Conservation (phyloP, 2,797 vertebrate genomes). For the Microctenopoma stevenorrisi region DNA sequence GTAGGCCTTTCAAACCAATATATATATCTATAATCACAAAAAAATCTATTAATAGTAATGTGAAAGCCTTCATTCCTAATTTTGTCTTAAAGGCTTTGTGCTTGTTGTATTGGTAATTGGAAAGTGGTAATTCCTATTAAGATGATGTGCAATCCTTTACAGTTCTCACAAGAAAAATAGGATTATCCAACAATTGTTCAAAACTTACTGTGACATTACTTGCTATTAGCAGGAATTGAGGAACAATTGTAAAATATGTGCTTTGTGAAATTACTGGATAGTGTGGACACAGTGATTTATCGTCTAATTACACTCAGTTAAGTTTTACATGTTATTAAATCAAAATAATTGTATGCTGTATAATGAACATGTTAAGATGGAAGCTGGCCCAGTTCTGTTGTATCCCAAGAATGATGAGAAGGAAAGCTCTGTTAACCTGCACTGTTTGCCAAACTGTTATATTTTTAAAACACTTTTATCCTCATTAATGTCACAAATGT, state of each 20-base stretch:
- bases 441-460: constrained; percentile 26
- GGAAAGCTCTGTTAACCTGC: constrained; percentile 20
- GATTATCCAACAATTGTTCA: constrained; percentile 41
- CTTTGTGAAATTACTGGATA: constrained; percentile 20
- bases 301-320: constrained; percentile 38
- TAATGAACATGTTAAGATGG: constrained; percentile 40
- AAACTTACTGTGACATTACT: constrained; percentile 56
- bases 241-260: constrained; percentile 22
- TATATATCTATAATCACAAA: background rate
- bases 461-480: constrained; percentile 32
- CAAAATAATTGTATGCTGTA: constrained; percentile 33
- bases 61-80: constrained; percentile 10
- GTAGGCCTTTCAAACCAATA: background rate
- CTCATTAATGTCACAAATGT: constrained; percentile 38
- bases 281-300: constrained; percentile 22
- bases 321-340: constrained; percentile 46
- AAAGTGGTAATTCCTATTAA: constrained; percentile 4
- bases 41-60: background rate
- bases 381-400: constrained; percentile 20
- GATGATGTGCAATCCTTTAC: constrained; percentile 19
- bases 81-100: background rate
- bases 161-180: constrained; percentile 33
- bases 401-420: constrained; percentile 8
- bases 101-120: background rate
- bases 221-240: constrained; percentile 48